A percentile compares a stretch with the other conserved stretches of the same genome.
These are phyloP conservation scores for Eupithecia vulgata DNA, from an alignment of 2,888 invertebrate species.

Conservation along the genomic window DNA sequence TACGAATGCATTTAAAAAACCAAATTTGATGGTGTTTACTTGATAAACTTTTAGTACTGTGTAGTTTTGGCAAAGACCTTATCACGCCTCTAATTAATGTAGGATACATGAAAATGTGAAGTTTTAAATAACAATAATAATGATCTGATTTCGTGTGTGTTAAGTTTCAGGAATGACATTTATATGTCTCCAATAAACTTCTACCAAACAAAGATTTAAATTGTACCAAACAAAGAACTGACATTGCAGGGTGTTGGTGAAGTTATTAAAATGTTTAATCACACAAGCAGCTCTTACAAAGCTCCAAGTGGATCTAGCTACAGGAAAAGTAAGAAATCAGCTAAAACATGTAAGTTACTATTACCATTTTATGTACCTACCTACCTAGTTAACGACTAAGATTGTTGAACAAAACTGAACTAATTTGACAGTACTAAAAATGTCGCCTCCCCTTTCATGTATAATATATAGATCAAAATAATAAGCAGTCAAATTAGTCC, in stretches of 20 bases:
- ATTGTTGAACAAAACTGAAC: background rate
- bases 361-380: background rate
- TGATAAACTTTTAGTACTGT: background rate
- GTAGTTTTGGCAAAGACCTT: background rate
- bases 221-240: background rate
- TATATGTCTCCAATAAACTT: background rate
- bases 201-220: background rate
- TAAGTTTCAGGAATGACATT: background rate
- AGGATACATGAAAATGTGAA: background rate
- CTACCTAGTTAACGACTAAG: background rate
- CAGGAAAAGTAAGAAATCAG: constrained; percentile 50
- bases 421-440: background rate
- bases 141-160: background rate
- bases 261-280: constrained; percentile 63
- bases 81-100: background rate
- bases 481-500: too few species aligned
- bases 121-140: background rate
- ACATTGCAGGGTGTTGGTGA: background rate
- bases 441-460: too few species aligned
- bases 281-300: constrained; percentile 64
- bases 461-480: too few species aligned
- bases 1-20: background rate
- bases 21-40: background rate
- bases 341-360: constrained; percentile 56
- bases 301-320: constrained; percentile 53